Evolutionary conservation across 2,797 vertebrate species (phyloP).

Genomic region (Sebastes hopkinsi): DNA sequence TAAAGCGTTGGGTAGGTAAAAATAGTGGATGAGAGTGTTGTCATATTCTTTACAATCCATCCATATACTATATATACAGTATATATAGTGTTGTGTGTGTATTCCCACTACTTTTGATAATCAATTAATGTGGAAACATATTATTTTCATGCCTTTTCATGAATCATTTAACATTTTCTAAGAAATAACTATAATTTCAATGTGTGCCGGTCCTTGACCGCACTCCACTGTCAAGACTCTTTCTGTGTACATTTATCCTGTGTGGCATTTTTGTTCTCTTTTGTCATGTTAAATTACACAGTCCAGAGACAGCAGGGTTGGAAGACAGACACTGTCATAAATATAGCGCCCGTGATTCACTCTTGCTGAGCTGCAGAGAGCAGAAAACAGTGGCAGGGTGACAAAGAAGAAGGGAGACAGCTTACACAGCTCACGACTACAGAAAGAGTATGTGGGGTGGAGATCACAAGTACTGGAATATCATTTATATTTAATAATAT

Average conservation of each 20-base stretch:
- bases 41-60: not conserved
- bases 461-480: not conserved
- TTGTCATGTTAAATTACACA: slow-evolving; percentile 73
- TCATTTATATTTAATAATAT: not conserved
- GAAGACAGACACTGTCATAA: slow-evolving; percentile 60
- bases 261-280: slow-evolving; percentile 26
- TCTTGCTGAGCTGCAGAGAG: slow-evolving; percentile 30
- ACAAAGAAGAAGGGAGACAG: slow-evolving; percentile 19
- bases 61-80: not conserved
- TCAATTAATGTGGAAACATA: not conserved
- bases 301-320: slow-evolving; percentile 45
- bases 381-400: slow-evolving; percentile 27
- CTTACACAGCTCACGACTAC: not conserved
- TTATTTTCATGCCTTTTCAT: not conserved
- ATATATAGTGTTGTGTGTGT: not conserved
- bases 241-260: not conserved
- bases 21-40: not conserved
- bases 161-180: not conserved
- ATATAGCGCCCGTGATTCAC: slow-evolving; percentile 44
- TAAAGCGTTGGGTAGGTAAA: not conserved
- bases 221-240: not conserved
- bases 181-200: not conserved
- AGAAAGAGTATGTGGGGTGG: not conserved
- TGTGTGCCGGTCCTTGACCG: not conserved
- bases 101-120: not conserved